Base-by-base conservation (phyloP, 2,888 invertebrate genomes). In the Esperia sulphurella region DNA sequence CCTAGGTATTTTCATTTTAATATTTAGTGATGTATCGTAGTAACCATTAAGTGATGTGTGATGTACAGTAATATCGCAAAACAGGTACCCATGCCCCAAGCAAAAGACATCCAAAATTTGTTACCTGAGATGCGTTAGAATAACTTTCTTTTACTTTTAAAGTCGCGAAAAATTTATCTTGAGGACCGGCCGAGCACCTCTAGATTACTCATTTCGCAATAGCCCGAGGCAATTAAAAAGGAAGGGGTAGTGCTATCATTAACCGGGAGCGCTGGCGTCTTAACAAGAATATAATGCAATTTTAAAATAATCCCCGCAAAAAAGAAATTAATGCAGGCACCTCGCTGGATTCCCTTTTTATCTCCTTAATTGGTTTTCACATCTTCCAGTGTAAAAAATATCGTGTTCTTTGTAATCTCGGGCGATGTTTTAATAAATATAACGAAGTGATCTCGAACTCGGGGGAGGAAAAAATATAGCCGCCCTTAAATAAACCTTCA, bases 331-430 rank as follows among this genome's bases (percentile, higher is more conserved):
- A 87, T 88, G 87, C 87, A 83, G 84, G 86, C 87, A 86, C 88
- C 88, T 88, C 86, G 75, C 83, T 76, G 82, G 87, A 87, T 83
- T 83, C 79, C 71, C 86, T 87, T 89, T 90, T 90, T 90, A 90
- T 90, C 90, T 90, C 81, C 85, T 89, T 90, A 90, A 90, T 90
- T 90, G 89, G 88, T 90, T 90, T 90, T 90, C 88, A 89, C 89
- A 90, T 90, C 90, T 90, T 84, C 79, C 82, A 79, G 83, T 88
- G 83, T 82, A 88, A 88, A 88, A 87, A 89, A 88, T 88, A 88
- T 88, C 87, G 81, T 87, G 85, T 87, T 86, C 86, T 87, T 85
- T 85, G 85, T 88, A 89, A 89, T 89, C 89, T 88, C 84, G 81
- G 86, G 79, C 81, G 88, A 85, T 89, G 88, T 88, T 89, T 89